A percentile compares a stretch with the other conserved stretches of the same genome.
These are phyloP conservation scores for Notamacropus eugenii DNA, from an alignment of 2,797 vertebrate species.

Conservation along the genomic window DNA sequence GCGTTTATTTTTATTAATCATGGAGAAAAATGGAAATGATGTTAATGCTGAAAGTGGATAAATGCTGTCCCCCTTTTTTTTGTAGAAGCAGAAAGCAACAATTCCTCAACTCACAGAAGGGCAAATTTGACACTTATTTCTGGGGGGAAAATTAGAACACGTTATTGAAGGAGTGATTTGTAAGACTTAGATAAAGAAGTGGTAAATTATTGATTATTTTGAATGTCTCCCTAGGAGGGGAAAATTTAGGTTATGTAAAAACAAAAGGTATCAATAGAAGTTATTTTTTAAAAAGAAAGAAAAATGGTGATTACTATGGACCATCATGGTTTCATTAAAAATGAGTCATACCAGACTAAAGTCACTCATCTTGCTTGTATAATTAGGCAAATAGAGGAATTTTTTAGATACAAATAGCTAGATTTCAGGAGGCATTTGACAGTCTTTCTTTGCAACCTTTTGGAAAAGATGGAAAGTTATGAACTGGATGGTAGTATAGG, in stretches of 20 bases:
- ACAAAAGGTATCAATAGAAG: neutral
- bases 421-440: neutral
- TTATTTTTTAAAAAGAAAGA: neutral
- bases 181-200: neutral
- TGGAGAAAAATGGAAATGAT: neutral
- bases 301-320: neutral
- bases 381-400: neutral
- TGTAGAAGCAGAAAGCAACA: neutral
- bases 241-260: neutral
- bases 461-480: neutral
- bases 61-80: neutral
- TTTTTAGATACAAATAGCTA: neutral
- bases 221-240: neutral
- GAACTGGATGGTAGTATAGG: too few relatives aligned
- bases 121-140: neutral
- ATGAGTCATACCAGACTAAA: neutral
- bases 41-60: neutral
- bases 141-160: neutral
- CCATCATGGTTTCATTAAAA: neutral
- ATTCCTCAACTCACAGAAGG: neutral
- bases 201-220: neutral
- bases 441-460: neutral
- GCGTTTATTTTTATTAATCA: neutral
- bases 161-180: neutral
- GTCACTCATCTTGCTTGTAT: neutral